phyloP scores from a whole-genome alignment of 1,140 invertebrate genomes.

The Argopecten irradians region DNA sequence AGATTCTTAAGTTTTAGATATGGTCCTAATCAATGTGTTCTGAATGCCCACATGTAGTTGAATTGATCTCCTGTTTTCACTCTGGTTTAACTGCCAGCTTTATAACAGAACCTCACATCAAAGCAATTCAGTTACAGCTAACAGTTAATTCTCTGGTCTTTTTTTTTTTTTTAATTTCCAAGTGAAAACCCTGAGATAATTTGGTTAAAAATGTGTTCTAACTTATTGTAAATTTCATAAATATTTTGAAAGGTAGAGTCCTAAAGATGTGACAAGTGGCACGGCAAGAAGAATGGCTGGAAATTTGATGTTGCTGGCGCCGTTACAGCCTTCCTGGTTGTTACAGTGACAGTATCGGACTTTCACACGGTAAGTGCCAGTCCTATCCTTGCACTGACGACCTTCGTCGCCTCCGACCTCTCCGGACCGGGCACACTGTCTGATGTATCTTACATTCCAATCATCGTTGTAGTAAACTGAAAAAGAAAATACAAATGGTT shows the following conservation, averaged over 20 bases:
- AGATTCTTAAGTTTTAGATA: background rate
- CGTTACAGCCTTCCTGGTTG: conserved; percentile 77
- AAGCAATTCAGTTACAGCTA: conserved; percentile 7
- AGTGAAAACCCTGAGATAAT: conserved; percentile 21
- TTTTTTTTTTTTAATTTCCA: background rate
- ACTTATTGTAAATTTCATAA: conserved; percentile 35
- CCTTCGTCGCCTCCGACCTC: conserved; percentile 74
- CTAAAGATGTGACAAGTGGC: conserved; percentile 39
- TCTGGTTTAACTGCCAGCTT: conserved; percentile 2
- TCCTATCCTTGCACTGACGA: conserved; percentile 72
- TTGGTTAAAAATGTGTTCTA: background rate
- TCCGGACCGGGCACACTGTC: conserved; percentile 73
- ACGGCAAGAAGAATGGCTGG: conserved; percentile 44
- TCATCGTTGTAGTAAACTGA: conserved; percentile 73
- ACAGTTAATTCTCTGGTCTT: background rate
- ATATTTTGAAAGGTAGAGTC: conserved; percentile 29
- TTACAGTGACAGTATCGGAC: conserved; percentile 76
- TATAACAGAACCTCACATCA: background rate
- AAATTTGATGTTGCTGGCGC: conserved; percentile 50
- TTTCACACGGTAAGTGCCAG: conserved; percentile 73
- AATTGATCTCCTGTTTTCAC: conserved; percentile 5
- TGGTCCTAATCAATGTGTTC: background rate
- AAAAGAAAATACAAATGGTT: conserved; percentile 44
- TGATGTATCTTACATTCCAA: conserved; percentile 74
- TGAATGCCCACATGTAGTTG: background rate